Evolutionary conservation across 2,113 vertebrate genomes (phyloP).

Genomic region (Oxyura jamaicensis): DNA sequence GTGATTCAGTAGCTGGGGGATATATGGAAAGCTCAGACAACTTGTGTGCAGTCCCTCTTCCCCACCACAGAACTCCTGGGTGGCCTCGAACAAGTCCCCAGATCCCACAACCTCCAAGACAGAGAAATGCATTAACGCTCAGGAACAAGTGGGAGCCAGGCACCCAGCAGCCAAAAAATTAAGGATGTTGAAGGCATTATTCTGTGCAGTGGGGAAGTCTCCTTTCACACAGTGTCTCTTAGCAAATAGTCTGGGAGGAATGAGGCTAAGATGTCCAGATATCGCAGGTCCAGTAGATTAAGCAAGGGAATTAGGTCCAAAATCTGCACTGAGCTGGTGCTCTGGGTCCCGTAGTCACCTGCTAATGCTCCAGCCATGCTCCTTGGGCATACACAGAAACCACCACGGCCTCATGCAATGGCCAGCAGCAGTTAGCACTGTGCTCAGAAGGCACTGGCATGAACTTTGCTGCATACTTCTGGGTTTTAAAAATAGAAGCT

Average conservation of each 20-base stretch:
- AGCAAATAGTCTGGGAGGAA: neutral
- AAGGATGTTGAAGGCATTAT: neutral
- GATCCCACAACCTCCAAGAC: neutral
- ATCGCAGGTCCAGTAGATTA: neutral
- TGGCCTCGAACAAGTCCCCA: neutral
- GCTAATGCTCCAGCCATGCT: neutral
- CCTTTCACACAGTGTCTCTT: neutral
- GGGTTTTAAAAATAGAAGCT: constrained; percentile 44
- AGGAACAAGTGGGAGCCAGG: neutral
- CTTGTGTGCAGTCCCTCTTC: neutral
- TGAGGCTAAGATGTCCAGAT: neutral
- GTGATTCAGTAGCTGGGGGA: neutral
- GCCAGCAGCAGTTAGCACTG: neutral
- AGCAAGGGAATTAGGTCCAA: neutral
- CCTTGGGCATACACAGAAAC: neutral
- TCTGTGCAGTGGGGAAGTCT: neutral
- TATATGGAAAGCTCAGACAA: neutral
- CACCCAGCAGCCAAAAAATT: neutral
- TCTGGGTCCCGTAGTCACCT: neutral
- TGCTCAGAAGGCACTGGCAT: neutral
- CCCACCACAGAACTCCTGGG: neutral
- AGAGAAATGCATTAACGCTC: neutral
- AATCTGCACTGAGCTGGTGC: neutral
- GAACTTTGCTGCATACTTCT: constrained; percentile 3
- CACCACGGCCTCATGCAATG: rapidly evolving